These are phyloP conservation scores for Spilosoma lubricipeda DNA, from an alignment of 2,888 invertebrate genomes.

Conservation along the genomic window DNA sequence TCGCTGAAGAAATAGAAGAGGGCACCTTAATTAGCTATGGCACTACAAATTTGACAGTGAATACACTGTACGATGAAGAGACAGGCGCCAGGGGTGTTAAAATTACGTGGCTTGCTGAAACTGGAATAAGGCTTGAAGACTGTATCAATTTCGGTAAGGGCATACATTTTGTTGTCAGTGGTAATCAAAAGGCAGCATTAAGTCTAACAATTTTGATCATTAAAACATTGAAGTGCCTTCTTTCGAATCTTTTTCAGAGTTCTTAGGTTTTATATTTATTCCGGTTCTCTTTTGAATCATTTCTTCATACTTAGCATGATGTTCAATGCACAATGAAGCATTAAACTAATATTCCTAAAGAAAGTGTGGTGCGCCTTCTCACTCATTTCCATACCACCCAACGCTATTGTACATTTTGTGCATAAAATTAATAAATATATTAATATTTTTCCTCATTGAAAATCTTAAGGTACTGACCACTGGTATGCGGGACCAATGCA, in stretches of 20 bases:
- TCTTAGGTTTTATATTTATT: not conserved
- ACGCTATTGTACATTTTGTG: no score
- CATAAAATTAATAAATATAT: no score
- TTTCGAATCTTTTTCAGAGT: not conserved
- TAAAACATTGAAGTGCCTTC: not conserved
- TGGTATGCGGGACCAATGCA: constrained; percentile 91
- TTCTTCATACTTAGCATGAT: no score
- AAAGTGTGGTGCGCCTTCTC: no score
- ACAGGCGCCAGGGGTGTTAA: constrained; percentile 69
- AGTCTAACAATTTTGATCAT: not conserved
- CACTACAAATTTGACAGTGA: constrained; percentile 66
- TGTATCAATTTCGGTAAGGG: constrained; percentile 80
- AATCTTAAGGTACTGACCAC: constrained; percentile 72
- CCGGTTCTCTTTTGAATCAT: no score
- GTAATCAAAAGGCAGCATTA: no score
- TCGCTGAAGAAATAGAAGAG: constrained; percentile 65
- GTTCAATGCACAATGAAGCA: no score
- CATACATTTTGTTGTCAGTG: not conserved
- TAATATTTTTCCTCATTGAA: not conserved
- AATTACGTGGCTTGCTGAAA: constrained; percentile 69
- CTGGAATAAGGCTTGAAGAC: constrained; percentile 73
- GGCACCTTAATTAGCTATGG: constrained; percentile 68
- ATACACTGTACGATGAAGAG: constrained; percentile 64
- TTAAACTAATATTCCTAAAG: no score
- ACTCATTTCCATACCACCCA: no score